phyloP scores from a whole-genome alignment of 92 coral and sea anemone genomes.

The Anthopleura xanthogrammica region DNA sequence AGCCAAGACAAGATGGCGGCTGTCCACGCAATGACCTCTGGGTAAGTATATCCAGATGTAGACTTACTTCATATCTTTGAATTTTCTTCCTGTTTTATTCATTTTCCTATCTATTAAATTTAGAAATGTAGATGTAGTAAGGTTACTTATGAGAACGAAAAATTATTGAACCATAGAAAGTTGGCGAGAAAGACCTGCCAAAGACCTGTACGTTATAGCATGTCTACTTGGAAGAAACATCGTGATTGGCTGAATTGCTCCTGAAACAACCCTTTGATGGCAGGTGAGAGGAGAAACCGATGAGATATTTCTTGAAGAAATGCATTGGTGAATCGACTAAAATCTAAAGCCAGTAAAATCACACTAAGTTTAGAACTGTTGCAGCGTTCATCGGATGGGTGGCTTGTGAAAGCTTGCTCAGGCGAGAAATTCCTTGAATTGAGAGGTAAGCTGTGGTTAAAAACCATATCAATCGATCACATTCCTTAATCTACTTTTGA shows the following conservation, averaged over 20 bases:
- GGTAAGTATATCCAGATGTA: background rate
- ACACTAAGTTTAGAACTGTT: background rate
- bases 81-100: background rate
- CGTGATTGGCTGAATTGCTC: slow-evolving; percentile 3
- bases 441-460: background rate
- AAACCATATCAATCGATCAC: background rate
- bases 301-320: slow-evolving; percentile 8
- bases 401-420: background rate
- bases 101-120: background rate
- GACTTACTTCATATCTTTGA: background rate
- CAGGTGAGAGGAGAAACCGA: slow-evolving; percentile 6
- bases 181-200: slow-evolving; percentile 8
- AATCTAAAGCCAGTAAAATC: slow-evolving; percentile 3
- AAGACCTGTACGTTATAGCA: slow-evolving; percentile 2
- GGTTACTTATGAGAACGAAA: background rate
- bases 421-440: slow-evolving; percentile 2
- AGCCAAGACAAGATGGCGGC: background rate
- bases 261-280: background rate
- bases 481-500: background rate
- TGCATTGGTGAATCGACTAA: background rate
- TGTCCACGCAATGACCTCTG: background rate
- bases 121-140: background rate
- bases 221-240: background rate
- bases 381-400: slow-evolving; percentile 19
- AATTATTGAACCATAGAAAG: background rate